Evolutionary conservation across 1,140 invertebrate species (phyloP).

Genomic region (Sycophaga agraensis): DNA sequence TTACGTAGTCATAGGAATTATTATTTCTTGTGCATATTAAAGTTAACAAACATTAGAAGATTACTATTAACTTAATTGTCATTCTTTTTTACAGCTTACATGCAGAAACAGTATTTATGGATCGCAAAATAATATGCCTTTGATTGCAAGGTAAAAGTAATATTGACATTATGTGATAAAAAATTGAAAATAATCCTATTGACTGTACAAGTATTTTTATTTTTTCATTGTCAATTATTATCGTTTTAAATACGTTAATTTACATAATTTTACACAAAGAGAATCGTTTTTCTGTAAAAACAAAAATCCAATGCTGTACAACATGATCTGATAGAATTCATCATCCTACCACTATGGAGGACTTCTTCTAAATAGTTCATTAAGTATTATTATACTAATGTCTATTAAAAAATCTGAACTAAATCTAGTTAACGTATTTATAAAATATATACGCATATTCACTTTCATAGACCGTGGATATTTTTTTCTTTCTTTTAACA

Average conservation of each 20-base stretch:
- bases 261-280: constrained; percentile 29
- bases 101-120: too few species aligned
- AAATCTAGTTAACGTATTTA: constrained; percentile 31
- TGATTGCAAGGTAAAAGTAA: constrained; percentile 18
- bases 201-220: constrained; percentile 33
- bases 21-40: too few species aligned
- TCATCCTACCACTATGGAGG: background rate
- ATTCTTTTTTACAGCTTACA: too few species aligned
- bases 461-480: too few species aligned
- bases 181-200: constrained; percentile 32
- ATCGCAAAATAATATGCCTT: too few species aligned
- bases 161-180: constrained; percentile 26
- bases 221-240: constrained; percentile 9
- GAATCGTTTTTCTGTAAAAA: constrained; percentile 21
- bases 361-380: constrained; percentile 11
- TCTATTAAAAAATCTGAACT: constrained; percentile 16
- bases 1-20: too few species aligned
- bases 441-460: constrained; percentile 27
- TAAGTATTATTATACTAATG: constrained; percentile 1
- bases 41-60: too few species aligned
- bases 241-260: constrained; percentile 15
- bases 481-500: too few species aligned
- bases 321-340: constrained; percentile 24
- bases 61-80: too few species aligned
- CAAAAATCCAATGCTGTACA: constrained; percentile 24